Percentiles rank a stretch among this genome's conserved stretches.
phyloP scores from a whole-genome alignment of 2,888 invertebrate species.

The Limulus polyphemus region DNA sequence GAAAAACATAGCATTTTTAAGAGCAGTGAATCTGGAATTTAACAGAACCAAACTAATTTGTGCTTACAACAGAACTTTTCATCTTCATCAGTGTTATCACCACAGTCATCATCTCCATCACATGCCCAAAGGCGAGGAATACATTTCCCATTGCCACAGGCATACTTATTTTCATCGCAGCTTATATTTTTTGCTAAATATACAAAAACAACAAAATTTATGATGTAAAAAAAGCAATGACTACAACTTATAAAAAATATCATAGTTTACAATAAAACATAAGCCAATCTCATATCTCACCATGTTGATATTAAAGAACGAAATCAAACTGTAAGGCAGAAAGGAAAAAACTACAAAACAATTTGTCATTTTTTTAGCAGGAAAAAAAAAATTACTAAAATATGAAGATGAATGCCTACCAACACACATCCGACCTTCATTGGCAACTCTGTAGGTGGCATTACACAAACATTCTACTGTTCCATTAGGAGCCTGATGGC shows the following conservation, averaged over 20 bases:
- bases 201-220: too few species aligned
- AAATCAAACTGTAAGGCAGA: too few species aligned
- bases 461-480: slow-evolving; percentile 79
- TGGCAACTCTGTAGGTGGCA: slow-evolving; percentile 71
- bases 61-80: slow-evolving; percentile 59
- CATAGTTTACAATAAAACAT: too few species aligned
- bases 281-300: too few species aligned
- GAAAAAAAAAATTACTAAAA: too few species aligned
- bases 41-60: background rate
- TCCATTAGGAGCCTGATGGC: slow-evolving; percentile 73
- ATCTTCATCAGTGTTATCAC: slow-evolving; percentile 78
- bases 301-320: too few species aligned
- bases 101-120: slow-evolving; percentile 85
- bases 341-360: too few species aligned
- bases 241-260: too few species aligned
- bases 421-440: slow-evolving; percentile 88
- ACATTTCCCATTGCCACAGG: slow-evolving; percentile 84
- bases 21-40: too few species aligned
- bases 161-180: slow-evolving; percentile 76
- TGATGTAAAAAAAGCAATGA: too few species aligned
- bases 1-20: too few species aligned
- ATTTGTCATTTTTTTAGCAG: too few species aligned
- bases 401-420: slow-evolving; percentile 42
- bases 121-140: slow-evolving; percentile 90
- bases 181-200: slow-evolving; percentile 48